A percentile compares a stretch with the other conserved stretches of the same genome.
Conservation (phyloP, 2,797 vertebrate genomes). For the Chlorospingus flavigularis region DNA sequence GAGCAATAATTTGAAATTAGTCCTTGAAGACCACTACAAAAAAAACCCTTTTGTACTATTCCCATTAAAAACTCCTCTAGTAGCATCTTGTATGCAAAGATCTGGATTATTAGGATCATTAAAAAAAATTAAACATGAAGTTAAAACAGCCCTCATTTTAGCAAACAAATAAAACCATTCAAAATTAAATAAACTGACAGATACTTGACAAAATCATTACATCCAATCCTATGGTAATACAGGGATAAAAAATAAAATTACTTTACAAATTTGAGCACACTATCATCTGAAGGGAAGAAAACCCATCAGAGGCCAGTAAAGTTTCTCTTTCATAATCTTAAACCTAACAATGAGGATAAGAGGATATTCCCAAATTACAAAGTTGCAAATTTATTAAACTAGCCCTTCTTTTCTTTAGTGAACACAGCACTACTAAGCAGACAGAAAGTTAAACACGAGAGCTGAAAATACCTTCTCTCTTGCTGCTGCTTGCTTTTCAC, state of each 20-base stretch:
- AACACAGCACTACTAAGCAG: neutral
- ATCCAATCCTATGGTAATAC: neutral
- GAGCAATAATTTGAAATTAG: neutral
- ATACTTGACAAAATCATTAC: neutral
- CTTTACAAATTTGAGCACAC: neutral
- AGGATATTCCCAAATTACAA: neutral
- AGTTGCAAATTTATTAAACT: neutral
- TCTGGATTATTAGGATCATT: neutral
- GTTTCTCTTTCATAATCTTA: neutral
- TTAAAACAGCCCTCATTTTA: neutral
- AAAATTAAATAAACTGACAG: neutral
- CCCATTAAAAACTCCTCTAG: neutral
- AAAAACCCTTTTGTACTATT: neutral
- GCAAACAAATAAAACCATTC: neutral
- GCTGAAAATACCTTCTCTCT: constrained; percentile 88
- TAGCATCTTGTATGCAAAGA: neutral
- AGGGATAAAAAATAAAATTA: neutral
- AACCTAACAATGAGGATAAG: neutral
- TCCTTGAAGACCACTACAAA: neutral
- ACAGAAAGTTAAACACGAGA: fast-evolving
- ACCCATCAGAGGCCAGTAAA: neutral
- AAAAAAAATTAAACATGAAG: neutral
- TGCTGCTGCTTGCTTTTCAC: constrained; percentile 96
- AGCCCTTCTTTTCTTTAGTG: neutral
- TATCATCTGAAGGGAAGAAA: neutral